Base-by-base conservation (phyloP, 2,888 invertebrate species). In the Melanotus villosus region DNA sequence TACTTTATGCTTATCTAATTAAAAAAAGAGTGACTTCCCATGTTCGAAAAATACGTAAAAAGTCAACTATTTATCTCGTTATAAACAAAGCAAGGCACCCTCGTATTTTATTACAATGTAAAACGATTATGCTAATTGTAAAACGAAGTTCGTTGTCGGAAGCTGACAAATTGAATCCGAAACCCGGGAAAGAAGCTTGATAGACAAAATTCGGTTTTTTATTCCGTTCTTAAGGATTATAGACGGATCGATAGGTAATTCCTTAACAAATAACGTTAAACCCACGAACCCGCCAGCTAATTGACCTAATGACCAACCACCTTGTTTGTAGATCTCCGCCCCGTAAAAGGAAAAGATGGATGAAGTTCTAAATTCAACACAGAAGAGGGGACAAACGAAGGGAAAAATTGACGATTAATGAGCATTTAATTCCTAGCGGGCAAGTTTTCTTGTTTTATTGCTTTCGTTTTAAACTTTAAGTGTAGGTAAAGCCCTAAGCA, bases 181-280 rank as follows among this genome's bases (percentile, higher is more conserved):
- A 52, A 30, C 34, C 16, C 12, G 32, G 9, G 47, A 18, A 52
- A 10, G 32, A 19, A 32, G 18, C 10, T n/a, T 12, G 23, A 23
- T 47, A 23, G 52, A 10, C 16, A 32, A 52, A 32, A 10, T 52
- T 34, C 19, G 34, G 32, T 30, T 34, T n/a, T 52, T 52, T 52
- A 32, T 52, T 18, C 52, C 16, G 16, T 18, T 12, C 26, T n/a
- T n/a, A n/a, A 18, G 52, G 52, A 52, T 52, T 52, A 52, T 52
- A 30, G 32, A 7, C 34, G 23, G 36, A 57, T 65, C 65, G 56
- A 65, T 65, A 65, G 30, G 18, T 65, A 65, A 65, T 65, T 58
- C 38, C 47, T 65, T 65, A 65, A 65, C 65, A 65, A 65, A 65
- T 65, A 65, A 57, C 47, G 57, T 58, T 64, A 64, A 57, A 54